Evolutionary conservation across 2,888 invertebrate species (phyloP), one percentile per base, ranked within the genome.

Genomic region (Atethmia centrago): DNA sequence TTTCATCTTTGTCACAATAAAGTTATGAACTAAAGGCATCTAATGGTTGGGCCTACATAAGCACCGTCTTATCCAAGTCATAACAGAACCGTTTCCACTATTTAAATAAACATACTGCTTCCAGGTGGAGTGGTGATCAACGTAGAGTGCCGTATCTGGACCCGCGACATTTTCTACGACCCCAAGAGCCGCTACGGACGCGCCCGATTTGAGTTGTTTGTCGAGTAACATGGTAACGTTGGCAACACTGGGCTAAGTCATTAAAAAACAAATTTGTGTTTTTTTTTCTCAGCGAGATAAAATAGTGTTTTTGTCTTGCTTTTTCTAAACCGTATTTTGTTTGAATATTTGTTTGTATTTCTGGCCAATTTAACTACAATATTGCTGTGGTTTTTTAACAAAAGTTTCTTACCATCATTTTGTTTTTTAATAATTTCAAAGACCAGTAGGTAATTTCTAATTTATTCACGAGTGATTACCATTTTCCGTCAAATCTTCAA

Each of bases 81-180:
- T 31, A 21, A 21, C 28, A 14, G 28, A 5, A 21, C 14, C 1
- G 7, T 16, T 31, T 16, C 31, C n/a, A n/a, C 5, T 16, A 31
- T 49, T 47, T 31, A 4, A 19, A 40, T 51, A 16, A 42, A 16
- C 4, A 42, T 45, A 0, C 55, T 49, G 40, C 5, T 77, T 79
- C 47, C 72, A 96, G 96, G 93, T 76, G 95, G 94, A 12, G 90
- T 96, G 2, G 86, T 96, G 36, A 95, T 96, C 86, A 96, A 94
- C 89, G 95, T 96, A 83, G 96, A 96, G 79, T 96, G 96, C 58
- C 94, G 96, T 21, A 92, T 96, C 72, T 96, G 96, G 96, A 92
- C 95, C 8, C 90, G 96, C 0, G 95, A 96, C 85, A 93, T 96
- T 76, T 88, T 88, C 81, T 96, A 96, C 87, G 94, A 95, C 76